A percentile compares a stretch with the other conserved stretches of the same genome.
Conservation (phyloP, 2,797 vertebrate genomes). For the Peromyscus aztecus region DNA sequence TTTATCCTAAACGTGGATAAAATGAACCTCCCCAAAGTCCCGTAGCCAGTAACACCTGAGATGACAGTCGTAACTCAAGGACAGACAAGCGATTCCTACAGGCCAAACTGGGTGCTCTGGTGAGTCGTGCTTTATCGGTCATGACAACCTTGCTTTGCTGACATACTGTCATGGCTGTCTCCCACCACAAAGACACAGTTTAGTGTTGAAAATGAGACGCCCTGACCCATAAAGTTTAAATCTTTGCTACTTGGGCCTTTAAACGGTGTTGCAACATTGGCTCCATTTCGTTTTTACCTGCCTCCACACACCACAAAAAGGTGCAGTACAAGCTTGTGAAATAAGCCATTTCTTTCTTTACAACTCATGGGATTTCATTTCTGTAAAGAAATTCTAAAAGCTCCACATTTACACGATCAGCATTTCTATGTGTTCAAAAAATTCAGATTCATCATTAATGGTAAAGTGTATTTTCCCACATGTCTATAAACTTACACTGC, state of each 20-base stretch:
- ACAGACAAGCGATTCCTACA: background rate
- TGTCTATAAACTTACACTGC: background rate
- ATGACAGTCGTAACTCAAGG: too few relatives aligned
- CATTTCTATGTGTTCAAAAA: background rate
- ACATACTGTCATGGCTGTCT: background rate
- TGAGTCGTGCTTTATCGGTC: background rate
- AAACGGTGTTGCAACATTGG: background rate
- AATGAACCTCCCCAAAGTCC: background rate
- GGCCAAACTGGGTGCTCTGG: background rate
- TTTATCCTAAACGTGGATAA: conserved; percentile 48
- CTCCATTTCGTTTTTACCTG: background rate
- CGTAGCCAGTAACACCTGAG: background rate
- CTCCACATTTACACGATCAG: background rate
- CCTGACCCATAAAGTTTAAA: background rate
- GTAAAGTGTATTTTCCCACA: background rate
- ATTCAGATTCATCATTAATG: background rate
- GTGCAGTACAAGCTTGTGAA: background rate
- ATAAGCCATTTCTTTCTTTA: background rate
- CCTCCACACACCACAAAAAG: background rate
- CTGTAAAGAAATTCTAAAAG: background rate
- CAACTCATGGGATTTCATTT: background rate
- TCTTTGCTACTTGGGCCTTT: background rate
- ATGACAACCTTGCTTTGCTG: background rate
- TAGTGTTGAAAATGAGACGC: background rate
- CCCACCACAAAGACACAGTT: background rate